These are phyloP conservation scores for Glossosoma conforme DNA, from an alignment of 1,140 invertebrate species.

Conservation along the genomic window DNA sequence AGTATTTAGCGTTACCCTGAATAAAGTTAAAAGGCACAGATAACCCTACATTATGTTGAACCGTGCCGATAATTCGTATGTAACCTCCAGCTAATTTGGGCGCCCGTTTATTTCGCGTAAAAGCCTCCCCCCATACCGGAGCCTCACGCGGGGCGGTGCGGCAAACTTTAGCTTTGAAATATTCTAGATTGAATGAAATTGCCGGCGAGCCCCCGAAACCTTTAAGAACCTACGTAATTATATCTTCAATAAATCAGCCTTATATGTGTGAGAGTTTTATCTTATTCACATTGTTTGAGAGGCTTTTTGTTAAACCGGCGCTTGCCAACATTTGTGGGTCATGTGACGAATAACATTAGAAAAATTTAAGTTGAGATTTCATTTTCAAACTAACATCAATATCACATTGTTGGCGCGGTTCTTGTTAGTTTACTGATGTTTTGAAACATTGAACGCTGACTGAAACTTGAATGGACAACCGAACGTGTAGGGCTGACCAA, in stretches of 20 bases:
- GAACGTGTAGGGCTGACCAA: too few species aligned
- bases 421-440: too few species aligned
- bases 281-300: conserved; percentile 16
- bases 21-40: conserved; percentile 3
- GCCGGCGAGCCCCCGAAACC: conserved; percentile 3
- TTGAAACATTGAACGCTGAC: too few species aligned
- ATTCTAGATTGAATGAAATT: conserved; percentile 17
- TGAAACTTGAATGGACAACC: too few species aligned
- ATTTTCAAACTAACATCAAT: too few species aligned
- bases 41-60: conserved; percentile 6
- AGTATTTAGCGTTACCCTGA: background rate
- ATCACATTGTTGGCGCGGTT: too few species aligned
- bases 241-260: conserved; percentile 20
- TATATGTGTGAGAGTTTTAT: conserved; percentile 8
- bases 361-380: too few species aligned
- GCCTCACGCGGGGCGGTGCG: background rate
- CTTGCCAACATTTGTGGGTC: too few species aligned
- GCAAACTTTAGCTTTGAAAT: conserved; percentile 14
- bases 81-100: background rate
- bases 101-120: conserved; percentile 1
- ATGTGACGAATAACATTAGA: too few species aligned
- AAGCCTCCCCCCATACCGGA: conserved; percentile 1
- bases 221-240: conserved; percentile 17
- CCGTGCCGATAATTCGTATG: background rate
- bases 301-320: background rate